These are phyloP conservation scores for Antennarius maculatus DNA, from an alignment of 2,797 vertebrate genomes.

Conservation along the genomic window DNA sequence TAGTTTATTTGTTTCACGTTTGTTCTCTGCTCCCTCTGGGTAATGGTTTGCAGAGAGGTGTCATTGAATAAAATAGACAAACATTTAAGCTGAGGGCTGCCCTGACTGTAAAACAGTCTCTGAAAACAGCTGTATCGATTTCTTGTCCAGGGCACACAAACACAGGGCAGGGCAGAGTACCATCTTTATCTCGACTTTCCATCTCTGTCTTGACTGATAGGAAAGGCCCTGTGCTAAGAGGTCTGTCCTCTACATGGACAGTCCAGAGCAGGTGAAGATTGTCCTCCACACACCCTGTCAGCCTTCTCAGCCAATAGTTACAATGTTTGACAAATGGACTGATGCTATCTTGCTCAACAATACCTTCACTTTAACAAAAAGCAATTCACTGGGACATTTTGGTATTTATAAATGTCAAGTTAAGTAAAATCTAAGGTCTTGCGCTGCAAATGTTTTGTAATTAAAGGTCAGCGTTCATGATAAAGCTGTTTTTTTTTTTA, in stretches of 20 bases:
- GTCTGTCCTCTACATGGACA: constrained; percentile 68
- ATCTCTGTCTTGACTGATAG: constrained; percentile 77
- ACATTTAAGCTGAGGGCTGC: constrained; percentile 81
- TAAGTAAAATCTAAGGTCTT: constrained; percentile 78
- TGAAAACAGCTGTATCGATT: constrained; percentile 81
- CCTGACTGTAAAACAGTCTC: constrained; percentile 83
- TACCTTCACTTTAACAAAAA: constrained; percentile 76
- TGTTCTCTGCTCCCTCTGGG: constrained; percentile 73
- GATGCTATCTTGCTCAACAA: constrained; percentile 78
- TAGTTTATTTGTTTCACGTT: constrained; percentile 83
- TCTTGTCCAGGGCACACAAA: constrained; percentile 81
- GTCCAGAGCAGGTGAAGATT: constrained; percentile 65
- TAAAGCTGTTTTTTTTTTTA: constrained; percentile 69
- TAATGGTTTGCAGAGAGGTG: constrained; percentile 82
- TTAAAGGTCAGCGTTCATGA: constrained; percentile 84
- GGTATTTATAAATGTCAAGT: constrained; percentile 85
- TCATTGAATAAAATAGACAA: constrained; percentile 86
- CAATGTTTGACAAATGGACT: constrained; percentile 79
- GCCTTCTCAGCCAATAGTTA: constrained; percentile 52
- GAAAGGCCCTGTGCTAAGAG: constrained; percentile 65
- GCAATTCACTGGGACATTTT: constrained; percentile 78
- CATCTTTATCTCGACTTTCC: constrained; percentile 80
- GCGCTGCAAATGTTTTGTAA: constrained; percentile 77
- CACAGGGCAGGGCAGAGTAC: constrained; percentile 72
- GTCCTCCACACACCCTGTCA: constrained; percentile 63